phyloP scores from a whole-genome alignment of 1,140 invertebrate genomes.

The Polyergus mexicanus region DNA sequence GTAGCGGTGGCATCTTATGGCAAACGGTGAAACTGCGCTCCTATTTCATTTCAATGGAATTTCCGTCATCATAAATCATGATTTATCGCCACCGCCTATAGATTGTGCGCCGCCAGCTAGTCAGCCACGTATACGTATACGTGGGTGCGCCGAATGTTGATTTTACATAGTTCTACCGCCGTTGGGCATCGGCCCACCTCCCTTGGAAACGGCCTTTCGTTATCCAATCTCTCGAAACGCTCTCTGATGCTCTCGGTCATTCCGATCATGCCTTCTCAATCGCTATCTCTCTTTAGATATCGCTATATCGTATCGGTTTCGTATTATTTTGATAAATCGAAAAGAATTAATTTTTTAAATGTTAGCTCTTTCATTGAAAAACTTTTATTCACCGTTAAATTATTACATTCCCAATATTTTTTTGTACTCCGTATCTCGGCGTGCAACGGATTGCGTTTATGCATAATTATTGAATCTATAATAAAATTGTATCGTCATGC shows the following conservation, averaged over 20 bases:
- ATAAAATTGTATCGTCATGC: conserved; percentile 25
- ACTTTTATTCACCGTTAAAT: not conserved
- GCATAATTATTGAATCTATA: conserved; percentile 39
- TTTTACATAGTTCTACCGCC: conserved; percentile 27
- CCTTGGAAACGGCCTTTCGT: conserved; percentile 32
- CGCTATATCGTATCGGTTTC: not conserved
- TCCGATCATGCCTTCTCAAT: not conserved
- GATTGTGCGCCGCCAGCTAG: conserved; percentile 51
- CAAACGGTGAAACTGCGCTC: conserved; percentile 67
- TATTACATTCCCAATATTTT: too few species aligned
- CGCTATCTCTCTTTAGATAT: not conserved
- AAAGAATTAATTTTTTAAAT: not conserved
- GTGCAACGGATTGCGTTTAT: conserved; percentile 13
- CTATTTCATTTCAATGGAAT: conserved; percentile 77
- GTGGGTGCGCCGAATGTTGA: conserved; percentile 32
- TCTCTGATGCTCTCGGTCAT: not conserved
- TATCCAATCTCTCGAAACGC: not conserved
- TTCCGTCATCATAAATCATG: conserved; percentile 77
- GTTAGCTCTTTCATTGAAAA: not conserved
- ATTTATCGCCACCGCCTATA: conserved; percentile 70
- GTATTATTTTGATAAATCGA: not conserved
- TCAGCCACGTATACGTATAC: conserved; percentile 34
- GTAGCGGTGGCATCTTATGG: conserved; percentile 60
- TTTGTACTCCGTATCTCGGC: not conserved
- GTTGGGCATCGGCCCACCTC: not conserved